Base-by-base conservation (phyloP, 2,797 vertebrate genomes). In the Bryconaethiops microstoma region DNA sequence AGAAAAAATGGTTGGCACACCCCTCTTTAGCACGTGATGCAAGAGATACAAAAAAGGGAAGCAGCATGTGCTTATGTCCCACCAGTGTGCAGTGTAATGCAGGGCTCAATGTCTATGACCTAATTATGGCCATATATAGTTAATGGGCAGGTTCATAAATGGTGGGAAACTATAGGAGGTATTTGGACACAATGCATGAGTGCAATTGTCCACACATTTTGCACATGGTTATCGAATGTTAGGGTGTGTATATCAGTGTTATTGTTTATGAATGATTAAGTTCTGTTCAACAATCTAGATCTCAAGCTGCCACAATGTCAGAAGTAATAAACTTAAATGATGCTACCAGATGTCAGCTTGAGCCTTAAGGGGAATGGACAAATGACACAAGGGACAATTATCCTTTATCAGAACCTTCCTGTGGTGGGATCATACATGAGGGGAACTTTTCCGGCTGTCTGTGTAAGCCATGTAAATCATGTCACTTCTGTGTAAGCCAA, bases 391-490 rank as follows among this genome's bases (percentile, higher is more conserved):
- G 62, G 62, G 62, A 3, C 25, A 70, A 29, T 52, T 0, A 25
- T 71, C 21, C 17, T 52, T 7, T 71, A 21, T 52, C 45, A 23
- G 67, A 23, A 25, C 25, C 42, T 14, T 42, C 35, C 40, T 39
- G 16, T 40, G 16, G 39, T 45, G 16, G 17, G 16, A 45, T 4
- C 8, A 25, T 29, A 2, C 8, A 25, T 42, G 60, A n/a, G 25
- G 19, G 52, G 65, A 54, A 62, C 73, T 76, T 63, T 76, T 13
- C 17, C 65, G 9, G 63, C 17, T 45, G n/a, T 17, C 57, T 74
- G 25, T 62, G 59, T 52, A 63, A 25, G 73, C 25, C 48, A 68
- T 80, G 55, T 60, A 62, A 69, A 76, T 70, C 42, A 48, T 60
- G 73, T 69, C 45, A 60, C 25, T 74, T 73, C 71, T 14, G 48